phyloP scores from a whole-genome alignment of 2,113 vertebrate species.

The Actinemys pallida region DNA sequence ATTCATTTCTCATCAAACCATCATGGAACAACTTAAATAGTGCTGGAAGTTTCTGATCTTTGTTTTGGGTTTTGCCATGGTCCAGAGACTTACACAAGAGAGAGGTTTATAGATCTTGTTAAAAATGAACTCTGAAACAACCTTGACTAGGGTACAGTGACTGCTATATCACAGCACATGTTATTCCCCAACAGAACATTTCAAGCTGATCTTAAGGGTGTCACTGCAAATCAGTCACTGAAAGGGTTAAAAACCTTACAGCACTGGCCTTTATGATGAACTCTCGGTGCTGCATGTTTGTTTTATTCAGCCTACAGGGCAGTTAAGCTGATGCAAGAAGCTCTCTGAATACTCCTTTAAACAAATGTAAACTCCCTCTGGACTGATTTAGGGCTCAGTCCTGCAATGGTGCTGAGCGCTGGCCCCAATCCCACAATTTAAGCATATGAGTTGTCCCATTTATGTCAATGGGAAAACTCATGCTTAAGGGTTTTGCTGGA shows the following conservation, averaged over 20 bases:
- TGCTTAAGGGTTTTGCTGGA: neutral
- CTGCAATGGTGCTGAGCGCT: neutral
- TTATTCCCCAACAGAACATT: neutral
- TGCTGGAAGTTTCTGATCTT: neutral
- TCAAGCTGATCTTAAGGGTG: rapidly evolving
- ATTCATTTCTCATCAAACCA: neutral
- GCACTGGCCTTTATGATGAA: neutral
- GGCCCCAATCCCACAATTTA: neutral
- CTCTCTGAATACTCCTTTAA: neutral
- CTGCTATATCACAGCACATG: neutral
- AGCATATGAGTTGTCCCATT: neutral
- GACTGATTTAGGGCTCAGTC: neutral
- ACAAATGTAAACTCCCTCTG: neutral
- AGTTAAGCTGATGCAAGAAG: neutral
- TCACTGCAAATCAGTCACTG: neutral
- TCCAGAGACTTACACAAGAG: neutral
- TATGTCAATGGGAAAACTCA: neutral
- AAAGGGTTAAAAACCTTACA: neutral
- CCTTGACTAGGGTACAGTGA: neutral
- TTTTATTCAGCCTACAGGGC: neutral
- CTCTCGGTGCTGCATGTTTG: neutral
- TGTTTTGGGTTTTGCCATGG: neutral
- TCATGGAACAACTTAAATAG: neutral
- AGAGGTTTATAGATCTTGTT: neutral
- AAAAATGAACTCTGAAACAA: neutral